Conservation (phyloP, 2,797 vertebrate species). For the Mustela erminea region DNA sequence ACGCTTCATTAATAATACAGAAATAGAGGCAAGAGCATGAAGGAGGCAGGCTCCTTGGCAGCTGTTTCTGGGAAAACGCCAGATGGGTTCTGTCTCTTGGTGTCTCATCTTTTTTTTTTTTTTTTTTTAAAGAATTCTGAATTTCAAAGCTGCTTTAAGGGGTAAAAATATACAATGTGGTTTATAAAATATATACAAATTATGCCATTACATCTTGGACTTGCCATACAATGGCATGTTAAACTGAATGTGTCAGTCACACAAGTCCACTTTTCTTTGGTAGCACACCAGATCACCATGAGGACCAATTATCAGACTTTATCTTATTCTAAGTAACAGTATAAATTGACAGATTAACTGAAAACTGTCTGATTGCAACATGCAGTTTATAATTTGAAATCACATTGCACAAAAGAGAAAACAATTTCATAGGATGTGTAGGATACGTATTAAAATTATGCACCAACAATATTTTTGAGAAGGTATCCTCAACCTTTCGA, state of each 20-base stretch:
- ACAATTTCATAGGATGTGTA: background rate
- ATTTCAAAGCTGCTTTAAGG: conserved; percentile 52
- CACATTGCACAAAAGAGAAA: background rate
- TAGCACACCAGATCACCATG: background rate
- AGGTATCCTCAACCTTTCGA: background rate
- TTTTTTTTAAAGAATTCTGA: conserved; percentile 59
- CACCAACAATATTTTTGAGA: background rate
- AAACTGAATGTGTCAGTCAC: background rate
- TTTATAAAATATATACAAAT: conserved; percentile 33
- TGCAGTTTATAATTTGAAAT: background rate
- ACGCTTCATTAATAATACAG: conserved; percentile 68
- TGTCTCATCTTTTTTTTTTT: conserved; percentile 44
- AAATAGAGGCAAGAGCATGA: conserved; percentile 36
- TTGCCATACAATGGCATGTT: background rate
- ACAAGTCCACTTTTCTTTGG: background rate
- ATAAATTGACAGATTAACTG: background rate
- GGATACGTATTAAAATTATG: background rate
- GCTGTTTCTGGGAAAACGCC: conserved; percentile 67
- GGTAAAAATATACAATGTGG: background rate
- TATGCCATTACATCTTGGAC: background rate
- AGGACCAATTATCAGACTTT: background rate
- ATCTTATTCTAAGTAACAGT: background rate
- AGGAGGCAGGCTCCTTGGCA: conserved; percentile 33
- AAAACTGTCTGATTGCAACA: background rate
- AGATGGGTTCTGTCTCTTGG: conserved; percentile 57